phyloP scores from a whole-genome alignment of 2,888 invertebrate genomes.

The Synanthedon vespiformis region DNA sequence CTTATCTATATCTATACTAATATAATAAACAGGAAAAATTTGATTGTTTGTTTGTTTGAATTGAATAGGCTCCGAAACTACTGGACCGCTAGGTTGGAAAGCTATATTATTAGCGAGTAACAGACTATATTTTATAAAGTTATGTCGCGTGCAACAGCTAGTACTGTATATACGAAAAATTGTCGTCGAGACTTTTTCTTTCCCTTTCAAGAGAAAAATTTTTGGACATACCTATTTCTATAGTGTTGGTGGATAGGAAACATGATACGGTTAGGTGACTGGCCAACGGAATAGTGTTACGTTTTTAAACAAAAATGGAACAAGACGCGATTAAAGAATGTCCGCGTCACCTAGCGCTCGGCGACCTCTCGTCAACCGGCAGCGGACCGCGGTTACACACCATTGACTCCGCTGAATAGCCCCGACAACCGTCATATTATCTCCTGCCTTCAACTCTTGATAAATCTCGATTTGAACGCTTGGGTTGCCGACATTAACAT shows the following conservation, averaged over 20 bases:
- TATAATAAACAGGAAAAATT: no score
- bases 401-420: constrained; percentile 63
- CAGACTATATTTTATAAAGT: no score
- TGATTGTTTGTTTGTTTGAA: no score
- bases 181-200: no score
- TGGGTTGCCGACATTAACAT: constrained; percentile 26
- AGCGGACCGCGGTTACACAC: constrained; percentile 54
- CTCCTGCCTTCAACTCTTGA: constrained; percentile 30
- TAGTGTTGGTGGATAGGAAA: neutral
- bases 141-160: no score
- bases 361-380: constrained; percentile 39
- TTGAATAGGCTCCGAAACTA: no score
- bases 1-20: no score
- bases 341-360: constrained; percentile 43
- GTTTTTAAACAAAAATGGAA: constrained; percentile 35
- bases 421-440: constrained; percentile 41
- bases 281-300: constrained; percentile 2
- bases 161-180: no score
- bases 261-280: neutral
- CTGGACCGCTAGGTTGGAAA: no score
- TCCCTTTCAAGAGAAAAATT: no score
- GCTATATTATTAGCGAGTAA: no score
- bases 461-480: constrained; percentile 35
- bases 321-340: constrained; percentile 55
- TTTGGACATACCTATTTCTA: no score